Conservation (phyloP, 1,140 invertebrate genomes). For the Brachionus rotundiformis region DNA sequence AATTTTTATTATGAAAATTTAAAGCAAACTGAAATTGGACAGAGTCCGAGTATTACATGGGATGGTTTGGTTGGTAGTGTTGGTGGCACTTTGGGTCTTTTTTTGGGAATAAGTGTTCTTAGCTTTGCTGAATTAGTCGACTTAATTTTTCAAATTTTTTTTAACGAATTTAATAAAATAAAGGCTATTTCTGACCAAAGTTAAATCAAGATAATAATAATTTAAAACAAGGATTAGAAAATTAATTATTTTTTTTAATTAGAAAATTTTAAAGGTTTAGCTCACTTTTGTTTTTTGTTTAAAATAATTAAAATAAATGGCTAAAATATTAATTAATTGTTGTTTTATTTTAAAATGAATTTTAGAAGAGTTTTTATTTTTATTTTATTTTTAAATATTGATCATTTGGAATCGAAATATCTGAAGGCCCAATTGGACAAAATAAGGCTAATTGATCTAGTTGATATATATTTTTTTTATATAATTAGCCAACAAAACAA, state of each 20-base stretch:
- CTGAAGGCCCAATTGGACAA: not conserved
- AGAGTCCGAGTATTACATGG: not conserved
- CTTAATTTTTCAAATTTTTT: not conserved
- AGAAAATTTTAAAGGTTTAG: no score
- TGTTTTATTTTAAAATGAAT: no score
- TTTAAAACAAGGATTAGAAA: no score
- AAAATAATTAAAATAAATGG: no score
- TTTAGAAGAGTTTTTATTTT: no score
- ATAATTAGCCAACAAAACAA: not conserved
- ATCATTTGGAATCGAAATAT: not conserved
- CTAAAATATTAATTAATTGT: no score
- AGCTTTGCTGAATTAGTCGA: slow-evolving; percentile 17
- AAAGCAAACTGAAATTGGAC: slow-evolving; percentile 16
- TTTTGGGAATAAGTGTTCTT: slow-evolving; percentile 19
- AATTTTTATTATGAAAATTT: slow-evolving; percentile 37
- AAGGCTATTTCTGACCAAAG: no score
- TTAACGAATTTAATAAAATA: not conserved
- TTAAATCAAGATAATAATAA: no score
- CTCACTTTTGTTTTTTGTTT: no score
- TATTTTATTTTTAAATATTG: not conserved
- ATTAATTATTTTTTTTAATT: no score
- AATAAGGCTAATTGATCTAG: not conserved
- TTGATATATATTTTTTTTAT: not conserved
- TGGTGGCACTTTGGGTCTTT: slow-evolving; percentile 33
- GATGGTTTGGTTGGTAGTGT: not conserved